Percentiles rank a stretch among this genome's conserved stretches.
These are phyloP conservation scores for Gandaritis pyraliata DNA, from an alignment of 2,888 invertebrate genomes.

Conservation along the genomic window DNA sequence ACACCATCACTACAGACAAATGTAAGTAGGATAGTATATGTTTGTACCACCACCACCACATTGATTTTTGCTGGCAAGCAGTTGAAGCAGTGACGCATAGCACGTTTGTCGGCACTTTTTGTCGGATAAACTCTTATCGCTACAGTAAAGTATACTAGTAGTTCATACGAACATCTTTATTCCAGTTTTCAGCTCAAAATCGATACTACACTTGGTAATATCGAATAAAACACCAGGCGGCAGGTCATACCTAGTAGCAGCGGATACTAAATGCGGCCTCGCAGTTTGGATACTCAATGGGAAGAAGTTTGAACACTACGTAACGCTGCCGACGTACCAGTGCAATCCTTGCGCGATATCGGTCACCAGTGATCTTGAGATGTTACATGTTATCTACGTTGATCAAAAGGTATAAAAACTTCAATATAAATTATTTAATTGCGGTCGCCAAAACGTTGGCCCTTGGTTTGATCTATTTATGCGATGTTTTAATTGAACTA, in stretches of 20 bases:
- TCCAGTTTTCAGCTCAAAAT: conserved; percentile 83
- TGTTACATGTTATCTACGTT: conserved; percentile 89
- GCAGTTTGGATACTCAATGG: conserved; percentile 84
- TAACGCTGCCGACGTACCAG: conserved; percentile 88
- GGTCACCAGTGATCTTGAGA: conserved; percentile 84
- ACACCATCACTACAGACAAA: conserved; percentile 63
- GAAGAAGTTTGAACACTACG: conserved; percentile 69
- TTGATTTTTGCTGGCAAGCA: too few relatives aligned
- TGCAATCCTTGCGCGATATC: conserved; percentile 89
- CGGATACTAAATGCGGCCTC: conserved; percentile 87
- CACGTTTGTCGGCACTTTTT: too few relatives aligned
- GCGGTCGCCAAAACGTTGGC: too few relatives aligned
- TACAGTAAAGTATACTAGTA: neutral
- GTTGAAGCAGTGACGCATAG: too few relatives aligned
- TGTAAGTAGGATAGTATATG: conserved; percentile 62
- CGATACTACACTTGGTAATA: conserved; percentile 73
- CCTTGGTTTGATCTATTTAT: too few relatives aligned
- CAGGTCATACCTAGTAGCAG: conserved; percentile 85
- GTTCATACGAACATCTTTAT: neutral
- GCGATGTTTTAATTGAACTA: too few relatives aligned
- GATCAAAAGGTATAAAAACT: conserved; percentile 87
- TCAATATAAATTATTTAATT: too few relatives aligned
- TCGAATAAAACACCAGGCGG: conserved; percentile 55
- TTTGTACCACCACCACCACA: too few relatives aligned
- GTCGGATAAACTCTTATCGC: too few relatives aligned